Percentiles rank a stretch among this genome's conserved stretches.
Evolutionary conservation across 2,888 invertebrate species (phyloP).

Genomic region (Drosophila fulvimacula): DNA sequence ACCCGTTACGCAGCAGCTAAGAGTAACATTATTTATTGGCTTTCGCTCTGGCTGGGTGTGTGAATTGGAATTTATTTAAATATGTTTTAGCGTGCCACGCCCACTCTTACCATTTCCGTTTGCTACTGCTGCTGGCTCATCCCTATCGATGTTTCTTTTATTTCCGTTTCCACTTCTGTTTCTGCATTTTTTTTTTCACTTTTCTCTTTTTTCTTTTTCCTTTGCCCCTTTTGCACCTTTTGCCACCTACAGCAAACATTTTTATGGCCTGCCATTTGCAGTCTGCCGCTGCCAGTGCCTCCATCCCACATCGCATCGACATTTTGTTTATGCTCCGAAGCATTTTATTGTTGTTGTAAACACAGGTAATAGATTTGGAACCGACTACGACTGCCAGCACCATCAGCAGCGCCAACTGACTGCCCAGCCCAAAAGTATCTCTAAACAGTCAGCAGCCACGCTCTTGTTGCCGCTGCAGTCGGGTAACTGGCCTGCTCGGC

Average conservation of each 20-base stretch:
- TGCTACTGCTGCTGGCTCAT: conserved; percentile 1
- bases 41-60: conserved; percentile 54
- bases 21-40: conserved; percentile 72
- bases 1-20: conserved; percentile 36
- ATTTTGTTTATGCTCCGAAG: conserved; percentile 53
- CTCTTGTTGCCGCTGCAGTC: neutral
- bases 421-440: conserved; percentile 31
- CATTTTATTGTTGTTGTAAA: conserved; percentile 74
- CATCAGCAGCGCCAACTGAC: conserved; percentile 33
- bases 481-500: conserved; percentile 6
- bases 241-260: conserved; percentile 59
- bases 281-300: conserved; percentile 39
- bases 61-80: conserved; percentile 77
- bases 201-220: conserved; percentile 9
- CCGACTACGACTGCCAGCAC: conserved; percentile 24
- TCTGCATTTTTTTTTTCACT: neutral
- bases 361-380: conserved; percentile 70
- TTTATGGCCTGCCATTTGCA: conserved; percentile 78
- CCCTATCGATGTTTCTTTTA: conserved; percentile 25
- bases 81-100: conserved; percentile 57
- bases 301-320: conserved; percentile 18
- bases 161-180: conserved; percentile 19
- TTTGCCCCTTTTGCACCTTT: conserved; percentile 42
- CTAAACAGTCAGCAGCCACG: conserved; percentile 8
- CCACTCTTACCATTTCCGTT: neutral